Evolutionary conservation across 2,888 invertebrate species (phyloP), one percentile per base, ranked within the genome.

Genomic region (Agriopis leucophaearia): DNA sequence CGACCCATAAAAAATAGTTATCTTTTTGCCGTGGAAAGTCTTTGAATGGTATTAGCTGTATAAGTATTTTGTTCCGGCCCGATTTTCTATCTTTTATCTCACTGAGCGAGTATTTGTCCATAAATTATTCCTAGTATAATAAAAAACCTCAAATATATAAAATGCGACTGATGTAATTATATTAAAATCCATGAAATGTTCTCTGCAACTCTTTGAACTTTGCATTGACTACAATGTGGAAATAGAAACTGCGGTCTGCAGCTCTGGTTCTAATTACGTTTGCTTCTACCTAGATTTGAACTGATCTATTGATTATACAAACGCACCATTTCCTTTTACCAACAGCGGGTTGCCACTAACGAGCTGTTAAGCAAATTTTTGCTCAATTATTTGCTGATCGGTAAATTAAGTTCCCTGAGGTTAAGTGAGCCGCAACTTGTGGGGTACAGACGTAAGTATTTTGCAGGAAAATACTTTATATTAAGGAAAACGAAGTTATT

Each of bases 301-400:
- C 42, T 42, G n/a, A 44, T 55, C 42, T 44, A 55, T 55, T 18
- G 52, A 38, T 51, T 38, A 64, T 36, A 40, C 12, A 66, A 62
- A 66, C 56, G 51, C 47, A 47, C 44, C 50, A 57, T 61, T 62
- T 62, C 42, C 66, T 13, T 36, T 59, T 13, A 57, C 57, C 57
- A 48, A 66, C 47, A 61, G 59, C 58, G 62, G 38, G 10, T 66
- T 65, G 15, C 58, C 27, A 54, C 44, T 67, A 68, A 61, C 70
- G 68, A 67, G 58, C 56, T 52, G 54, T 61, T 40, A 54, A 63
- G 67, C 62, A 67, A 63, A 63, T 58, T 63, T 58, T 67, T 61
- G 51, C 44, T 45, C 63, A 60, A 64, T 73, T 72, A 74, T 73
- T 74, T 72, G 64, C 69, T 73, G 71, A 73, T 73, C 73, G 74